Base-by-base conservation (phyloP, 2,888 invertebrate genomes). In the Drosophila borealis region DNA sequence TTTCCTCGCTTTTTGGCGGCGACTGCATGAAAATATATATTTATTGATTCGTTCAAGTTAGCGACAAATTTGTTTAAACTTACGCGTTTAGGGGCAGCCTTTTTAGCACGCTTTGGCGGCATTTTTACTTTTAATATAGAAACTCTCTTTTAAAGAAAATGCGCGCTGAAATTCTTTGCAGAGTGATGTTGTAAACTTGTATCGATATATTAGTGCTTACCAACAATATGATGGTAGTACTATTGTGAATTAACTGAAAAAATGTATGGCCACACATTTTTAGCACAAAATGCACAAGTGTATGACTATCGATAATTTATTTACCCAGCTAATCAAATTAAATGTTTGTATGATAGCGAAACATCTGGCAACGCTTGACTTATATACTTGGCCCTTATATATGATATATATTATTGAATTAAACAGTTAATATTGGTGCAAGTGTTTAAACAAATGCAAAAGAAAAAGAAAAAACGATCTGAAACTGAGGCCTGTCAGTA, bases 31-130 rank as follows among this genome's bases (percentile, higher is more conserved):
- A 9, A 21, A 34, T 25, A 17, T 19, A 39, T n/a, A 33, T 3
- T n/a, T 14, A 5, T 33, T 11, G 13, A 4, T 57, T 6, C 0
- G 4, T 14, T 17, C 0, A 2, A 9, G 6, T 17, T 11, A 2
- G 2, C 11, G 5, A 11, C 3, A 13, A 8, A 37, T 8, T 14
- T 21, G 2, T 1, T 19, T 0, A 5, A 11, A 55, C 63, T 69
- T 54, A 78, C 75, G 0, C n/a, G 17, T 10, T 51, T 55, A 3
- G 46, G 14, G 1, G 29, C 25, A 17, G 49, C 17, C 34, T 66
- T 66, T 11, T 54, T 76, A 13, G 25, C 39, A 41, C 64, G 62
- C 9, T 75, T 75, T 2, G 75, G 72, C 8, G 75, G 69, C 70
- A 75, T 74, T 21, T 13, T 55, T 29, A 19, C 5, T 10, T 13